Conservation (phyloP, 2,113 vertebrate genomes). For the Thermophis baileyi region DNA sequence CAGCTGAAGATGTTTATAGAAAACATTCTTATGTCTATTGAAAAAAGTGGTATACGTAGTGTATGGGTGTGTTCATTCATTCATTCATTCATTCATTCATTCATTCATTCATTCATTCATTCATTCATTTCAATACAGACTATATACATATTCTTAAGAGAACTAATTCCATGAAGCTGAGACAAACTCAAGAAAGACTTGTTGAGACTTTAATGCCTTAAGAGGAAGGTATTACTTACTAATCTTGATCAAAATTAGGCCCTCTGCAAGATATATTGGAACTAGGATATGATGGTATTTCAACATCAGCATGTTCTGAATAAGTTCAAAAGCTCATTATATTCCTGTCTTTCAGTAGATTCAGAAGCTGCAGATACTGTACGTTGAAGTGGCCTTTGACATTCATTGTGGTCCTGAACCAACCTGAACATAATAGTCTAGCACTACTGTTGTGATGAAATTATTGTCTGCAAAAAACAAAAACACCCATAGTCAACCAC, state of each 20-base stretch:
- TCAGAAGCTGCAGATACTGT: neutral
- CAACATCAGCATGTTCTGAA: neutral
- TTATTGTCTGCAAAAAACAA: no score
- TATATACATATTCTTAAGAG: neutral
- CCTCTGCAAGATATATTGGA: neutral
- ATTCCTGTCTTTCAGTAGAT: neutral
- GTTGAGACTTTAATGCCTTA: neutral
- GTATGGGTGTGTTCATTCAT: neutral
- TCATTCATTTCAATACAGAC: neutral
- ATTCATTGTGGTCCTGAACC: neutral
- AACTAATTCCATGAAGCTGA: neutral
- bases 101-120: no score
- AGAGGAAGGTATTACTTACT: neutral
- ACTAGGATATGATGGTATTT: neutral
- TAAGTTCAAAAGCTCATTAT: neutral
- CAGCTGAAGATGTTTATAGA: conserved; percentile 49
- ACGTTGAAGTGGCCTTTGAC: neutral
- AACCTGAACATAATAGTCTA: no score
- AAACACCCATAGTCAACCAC: no score
- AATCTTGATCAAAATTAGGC: neutral
- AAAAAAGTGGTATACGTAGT: neutral
- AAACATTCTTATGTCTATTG: neutral
- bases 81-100: no score
- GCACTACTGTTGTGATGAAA: no score
- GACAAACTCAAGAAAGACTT: neutral